phyloP scores from a whole-genome alignment of 2,113 vertebrate genomes.

The human region DNA sequence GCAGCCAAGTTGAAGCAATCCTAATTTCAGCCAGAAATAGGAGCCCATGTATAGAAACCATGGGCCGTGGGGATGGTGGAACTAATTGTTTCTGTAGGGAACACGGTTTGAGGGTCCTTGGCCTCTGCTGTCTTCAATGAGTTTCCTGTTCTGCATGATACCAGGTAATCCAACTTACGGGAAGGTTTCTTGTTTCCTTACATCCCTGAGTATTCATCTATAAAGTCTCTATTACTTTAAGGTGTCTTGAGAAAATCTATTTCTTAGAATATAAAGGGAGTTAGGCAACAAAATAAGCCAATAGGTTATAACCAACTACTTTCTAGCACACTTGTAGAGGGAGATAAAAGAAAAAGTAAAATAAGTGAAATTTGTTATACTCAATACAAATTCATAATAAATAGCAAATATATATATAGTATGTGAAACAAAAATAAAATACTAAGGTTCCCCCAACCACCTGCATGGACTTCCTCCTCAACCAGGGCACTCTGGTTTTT shows the following conservation, averaged over 20 bases:
- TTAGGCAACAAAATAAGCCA: not conserved
- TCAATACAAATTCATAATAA: not conserved
- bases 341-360: not conserved
- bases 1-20: too few relatives aligned
- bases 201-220: not conserved
- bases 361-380: not conserved
- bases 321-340: not conserved
- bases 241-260: not conserved
- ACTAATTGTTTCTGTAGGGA: not conserved
- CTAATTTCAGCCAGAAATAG: not conserved
- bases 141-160: not conserved
- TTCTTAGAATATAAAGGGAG: not conserved
- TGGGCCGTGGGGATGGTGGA: too few relatives aligned
- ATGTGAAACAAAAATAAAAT: too few relatives aligned
- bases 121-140: accelerated
- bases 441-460: too few relatives aligned
- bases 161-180: not conserved
- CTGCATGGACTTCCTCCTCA: too few relatives aligned
- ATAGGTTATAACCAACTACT: not conserved
- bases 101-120: not conserved
- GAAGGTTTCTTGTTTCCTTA: not conserved
- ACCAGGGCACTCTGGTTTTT: too few relatives aligned
- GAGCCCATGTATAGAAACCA: accelerated
- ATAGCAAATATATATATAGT: not conserved
- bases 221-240: not conserved